Evolutionary conservation across 2,113 vertebrate species (phyloP).

Genomic region (Chloropsis cyanopogon): DNA sequence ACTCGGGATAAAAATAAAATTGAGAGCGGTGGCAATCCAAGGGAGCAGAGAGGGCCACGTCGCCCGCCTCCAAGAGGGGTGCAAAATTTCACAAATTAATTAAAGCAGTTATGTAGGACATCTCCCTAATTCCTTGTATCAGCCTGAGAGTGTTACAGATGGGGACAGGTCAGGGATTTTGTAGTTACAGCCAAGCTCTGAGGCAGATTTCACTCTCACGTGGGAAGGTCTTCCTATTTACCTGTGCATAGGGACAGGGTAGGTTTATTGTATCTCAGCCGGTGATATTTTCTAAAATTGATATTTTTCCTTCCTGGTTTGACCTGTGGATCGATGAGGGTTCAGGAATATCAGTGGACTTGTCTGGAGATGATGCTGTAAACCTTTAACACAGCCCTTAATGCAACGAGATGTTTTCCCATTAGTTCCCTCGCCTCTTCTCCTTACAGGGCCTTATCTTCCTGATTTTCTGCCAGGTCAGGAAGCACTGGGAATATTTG

Average conservation of each 20-base stretch:
- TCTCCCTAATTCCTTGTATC: background rate
- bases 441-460: background rate
- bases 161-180: background rate
- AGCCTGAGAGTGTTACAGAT: background rate
- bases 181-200: background rate
- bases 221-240: background rate
- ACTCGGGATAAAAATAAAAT: slow-evolving; percentile 52
- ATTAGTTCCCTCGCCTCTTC: background rate
- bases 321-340: background rate
- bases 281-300: background rate
- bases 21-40: background rate
- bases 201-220: rapidly evolving
- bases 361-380: background rate
- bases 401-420: background rate
- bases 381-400: background rate
- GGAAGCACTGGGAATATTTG: background rate
- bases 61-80: background rate
- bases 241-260: background rate
- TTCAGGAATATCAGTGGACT: background rate
- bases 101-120: background rate
- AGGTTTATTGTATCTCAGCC: background rate
- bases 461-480: background rate
- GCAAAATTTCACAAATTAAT: background rate
- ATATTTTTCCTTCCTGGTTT: background rate
- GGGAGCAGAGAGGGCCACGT: background rate